phyloP scores from a whole-genome alignment of 2,113 vertebrate species.

The Hippocampus guttulatus region DNA sequence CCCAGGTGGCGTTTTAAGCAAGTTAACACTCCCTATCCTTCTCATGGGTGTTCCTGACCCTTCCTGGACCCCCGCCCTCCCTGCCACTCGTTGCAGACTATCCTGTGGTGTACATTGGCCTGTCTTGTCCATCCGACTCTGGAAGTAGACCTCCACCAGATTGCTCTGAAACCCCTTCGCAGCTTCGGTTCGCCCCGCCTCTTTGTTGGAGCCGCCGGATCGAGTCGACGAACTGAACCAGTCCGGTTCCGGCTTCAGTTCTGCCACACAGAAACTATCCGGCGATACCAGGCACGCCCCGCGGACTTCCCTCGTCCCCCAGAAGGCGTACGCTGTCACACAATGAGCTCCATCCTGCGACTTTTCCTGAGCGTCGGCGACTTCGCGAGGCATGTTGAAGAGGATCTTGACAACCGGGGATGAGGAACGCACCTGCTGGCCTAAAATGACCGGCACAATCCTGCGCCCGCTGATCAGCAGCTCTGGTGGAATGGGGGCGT shows the following conservation, averaged over 20 bases:
- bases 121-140: constrained; percentile 65
- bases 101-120: constrained; percentile 77
- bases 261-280: constrained; percentile 80
- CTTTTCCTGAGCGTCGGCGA: background rate
- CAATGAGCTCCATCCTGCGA: constrained; percentile 71
- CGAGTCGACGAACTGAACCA: constrained; percentile 79
- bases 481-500: constrained; percentile 75
- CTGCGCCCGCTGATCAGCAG: constrained; percentile 75
- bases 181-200: constrained; percentile 48
- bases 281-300: constrained; percentile 76
- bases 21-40: constrained; percentile 83
- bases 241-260: constrained; percentile 74
- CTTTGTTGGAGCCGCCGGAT: constrained; percentile 70
- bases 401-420: constrained; percentile 80
- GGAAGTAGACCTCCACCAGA: constrained; percentile 84
- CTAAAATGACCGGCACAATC: constrained; percentile 76
- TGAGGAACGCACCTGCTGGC: constrained; percentile 73
- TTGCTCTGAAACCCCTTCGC: constrained; percentile 67
- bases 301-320: constrained; percentile 79
- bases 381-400: constrained; percentile 72
- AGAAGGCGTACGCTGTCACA: constrained; percentile 83
- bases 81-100: constrained; percentile 54
- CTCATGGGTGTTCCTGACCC: constrained; percentile 76
- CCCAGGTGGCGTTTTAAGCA: constrained; percentile 70
- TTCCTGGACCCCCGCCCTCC: constrained; percentile 25